Conservation (phyloP, 64 coral and sea anemone species). For the Actinia tenebrosa region DNA sequence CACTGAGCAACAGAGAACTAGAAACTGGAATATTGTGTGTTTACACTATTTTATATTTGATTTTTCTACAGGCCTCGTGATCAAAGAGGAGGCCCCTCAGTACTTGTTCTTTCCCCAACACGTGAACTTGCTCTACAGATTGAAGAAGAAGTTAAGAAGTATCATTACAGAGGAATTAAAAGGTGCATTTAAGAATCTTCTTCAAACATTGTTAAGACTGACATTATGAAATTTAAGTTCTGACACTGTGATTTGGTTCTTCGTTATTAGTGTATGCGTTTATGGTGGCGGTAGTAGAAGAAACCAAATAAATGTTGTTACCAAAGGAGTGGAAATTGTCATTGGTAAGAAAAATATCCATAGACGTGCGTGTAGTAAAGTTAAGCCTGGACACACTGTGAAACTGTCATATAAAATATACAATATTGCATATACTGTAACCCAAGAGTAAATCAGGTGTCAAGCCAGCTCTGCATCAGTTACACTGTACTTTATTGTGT, state of each 20-base stretch:
- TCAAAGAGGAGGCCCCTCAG: constrained; percentile 69
- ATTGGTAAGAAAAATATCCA: constrained; percentile 54
- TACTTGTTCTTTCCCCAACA: constrained; percentile 87
- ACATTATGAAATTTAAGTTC: neutral
- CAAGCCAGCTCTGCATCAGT: no score
- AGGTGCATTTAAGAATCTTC: constrained; percentile 35
- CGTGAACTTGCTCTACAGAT: constrained; percentile 93
- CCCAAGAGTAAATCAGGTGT: no score
- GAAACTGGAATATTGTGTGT: neutral
- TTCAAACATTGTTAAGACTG: neutral
- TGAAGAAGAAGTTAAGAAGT: constrained; percentile 94
- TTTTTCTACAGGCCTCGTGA: constrained; percentile 56
- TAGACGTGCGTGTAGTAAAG: no score
- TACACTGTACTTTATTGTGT: no score
- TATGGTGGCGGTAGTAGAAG: constrained; percentile 92
- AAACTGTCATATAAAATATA: no score
- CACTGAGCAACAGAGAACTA: no score
- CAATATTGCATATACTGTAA: no score
- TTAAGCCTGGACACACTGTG: no score
- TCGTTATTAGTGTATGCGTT: constrained; percentile 80
- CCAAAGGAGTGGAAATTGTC: constrained; percentile 94
- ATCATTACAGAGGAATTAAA: constrained; percentile 92
- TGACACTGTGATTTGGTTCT: neutral
- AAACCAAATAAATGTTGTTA: constrained; percentile 72
- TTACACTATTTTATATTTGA: neutral